Conservation (phyloP, 2,113 vertebrate species). For the Lynx canadensis region DNA sequence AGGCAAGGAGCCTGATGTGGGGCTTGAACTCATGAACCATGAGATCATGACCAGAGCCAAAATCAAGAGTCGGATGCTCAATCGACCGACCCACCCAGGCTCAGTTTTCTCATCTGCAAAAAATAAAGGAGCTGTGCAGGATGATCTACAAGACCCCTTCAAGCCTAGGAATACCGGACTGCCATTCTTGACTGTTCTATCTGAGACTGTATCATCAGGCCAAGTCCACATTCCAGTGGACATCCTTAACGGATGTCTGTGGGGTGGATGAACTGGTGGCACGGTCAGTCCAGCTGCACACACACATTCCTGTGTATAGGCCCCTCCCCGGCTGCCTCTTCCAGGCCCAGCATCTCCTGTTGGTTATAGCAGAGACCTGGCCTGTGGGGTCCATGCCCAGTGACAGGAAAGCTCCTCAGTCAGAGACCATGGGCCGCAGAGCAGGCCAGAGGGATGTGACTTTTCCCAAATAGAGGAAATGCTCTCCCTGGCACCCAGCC, state of each 20-base stretch:
- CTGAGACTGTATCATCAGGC: neutral
- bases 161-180: neutral
- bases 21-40: too few relatives aligned
- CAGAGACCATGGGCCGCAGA: neutral
- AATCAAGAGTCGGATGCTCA: too few relatives aligned
- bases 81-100: too few relatives aligned
- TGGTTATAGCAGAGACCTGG: neutral
- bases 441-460: neutral
- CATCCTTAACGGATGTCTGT: neutral
- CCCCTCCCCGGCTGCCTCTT: neutral
- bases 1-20: too few relatives aligned
- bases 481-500: constrained; percentile 42
- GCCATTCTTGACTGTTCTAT: neutral
- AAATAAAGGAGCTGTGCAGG: neutral
- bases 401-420: neutral
- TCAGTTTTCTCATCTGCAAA: neutral
- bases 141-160: neutral
- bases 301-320: too few relatives aligned
- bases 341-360: neutral
- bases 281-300: neutral
- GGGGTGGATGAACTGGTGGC: too few relatives aligned
- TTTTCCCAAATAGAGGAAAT: constrained; percentile 31
- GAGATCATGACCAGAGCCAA: too few relatives aligned
- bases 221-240: neutral
- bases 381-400: neutral